Evolutionary conservation across 2,797 vertebrate species (phyloP).

Genomic region (Mus caroli): DNA sequence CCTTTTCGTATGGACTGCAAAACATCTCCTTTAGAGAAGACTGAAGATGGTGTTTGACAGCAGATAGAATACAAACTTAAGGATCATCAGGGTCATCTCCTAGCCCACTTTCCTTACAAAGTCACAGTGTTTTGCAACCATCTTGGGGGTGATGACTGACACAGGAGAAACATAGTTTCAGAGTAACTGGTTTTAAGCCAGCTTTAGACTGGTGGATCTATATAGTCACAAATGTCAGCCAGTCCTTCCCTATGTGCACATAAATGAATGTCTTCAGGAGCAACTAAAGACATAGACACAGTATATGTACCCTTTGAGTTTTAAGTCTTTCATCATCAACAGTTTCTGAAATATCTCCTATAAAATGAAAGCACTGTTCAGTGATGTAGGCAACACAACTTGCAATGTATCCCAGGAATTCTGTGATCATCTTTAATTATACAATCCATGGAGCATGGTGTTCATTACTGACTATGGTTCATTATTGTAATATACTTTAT

Average conservation of each 20-base stretch:
- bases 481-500: neutral
- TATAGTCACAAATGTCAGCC: neutral
- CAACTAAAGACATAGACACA: neutral
- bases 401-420: neutral
- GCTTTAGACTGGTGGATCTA: neutral
- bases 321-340: neutral
- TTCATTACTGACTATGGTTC: neutral
- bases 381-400: neutral
- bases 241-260: neutral
- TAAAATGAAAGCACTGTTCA: neutral
- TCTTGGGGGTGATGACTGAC: neutral
- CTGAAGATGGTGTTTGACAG: slow-evolving; percentile 55
- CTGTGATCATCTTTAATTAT: neutral
- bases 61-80: slow-evolving; percentile 54
- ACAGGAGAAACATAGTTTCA: neutral
- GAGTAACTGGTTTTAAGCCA: neutral
- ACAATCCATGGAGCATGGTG: neutral
- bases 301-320: neutral
- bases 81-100: slow-evolving; percentile 56
- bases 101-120: slow-evolving; percentile 13
- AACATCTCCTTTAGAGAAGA: slow-evolving; percentile 60
- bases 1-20: slow-evolving; percentile 8
- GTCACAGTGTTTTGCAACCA: neutral
- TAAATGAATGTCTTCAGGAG: neutral
- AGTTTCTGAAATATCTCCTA: neutral